Evolutionary conservation across 2,888 invertebrate genomes (phyloP).

Genomic region (Ramazzottius varieornatus): DNA sequence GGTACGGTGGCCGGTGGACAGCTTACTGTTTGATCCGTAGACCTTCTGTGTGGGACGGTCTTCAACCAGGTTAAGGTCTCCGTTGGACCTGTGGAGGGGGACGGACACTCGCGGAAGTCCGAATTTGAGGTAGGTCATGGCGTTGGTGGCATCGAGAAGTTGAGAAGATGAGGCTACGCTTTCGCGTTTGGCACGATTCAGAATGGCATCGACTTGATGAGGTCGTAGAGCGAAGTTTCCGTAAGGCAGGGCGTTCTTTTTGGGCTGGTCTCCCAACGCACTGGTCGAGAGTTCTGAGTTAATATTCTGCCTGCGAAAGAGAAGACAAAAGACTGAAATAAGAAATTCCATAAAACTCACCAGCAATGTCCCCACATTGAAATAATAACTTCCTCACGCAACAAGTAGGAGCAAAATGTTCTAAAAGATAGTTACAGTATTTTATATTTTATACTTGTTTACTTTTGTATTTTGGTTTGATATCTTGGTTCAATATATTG

Average conservation of each 20-base stretch:
- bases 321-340: not conserved
- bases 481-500: too few species aligned
- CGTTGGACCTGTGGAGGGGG: not conserved
- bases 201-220: constrained; percentile 8
- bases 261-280: constrained; percentile 54
- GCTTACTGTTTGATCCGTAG: not conserved
- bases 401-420: too few species aligned
- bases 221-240: not conserved
- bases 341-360: not conserved
- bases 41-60: not conserved
- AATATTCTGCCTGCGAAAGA: constrained; percentile 38
- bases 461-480: too few species aligned
- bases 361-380: not conserved
- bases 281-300: constrained; percentile 86
- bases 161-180: constrained; percentile 23
- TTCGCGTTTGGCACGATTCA: constrained; percentile 44
- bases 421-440: not conserved
- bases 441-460: not conserved
- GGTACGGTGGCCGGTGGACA: not conserved
- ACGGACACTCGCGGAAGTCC: constrained; percentile 54
- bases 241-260: constrained; percentile 70
- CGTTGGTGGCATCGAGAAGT: constrained; percentile 43
- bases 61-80: not conserved
- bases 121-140: constrained; percentile 77
- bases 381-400: not conserved